Percentiles rank a stretch among this genome's conserved stretches.
phyloP scores from a whole-genome alignment of 1,140 invertebrate species.

The Magallana ariakensis region DNA sequence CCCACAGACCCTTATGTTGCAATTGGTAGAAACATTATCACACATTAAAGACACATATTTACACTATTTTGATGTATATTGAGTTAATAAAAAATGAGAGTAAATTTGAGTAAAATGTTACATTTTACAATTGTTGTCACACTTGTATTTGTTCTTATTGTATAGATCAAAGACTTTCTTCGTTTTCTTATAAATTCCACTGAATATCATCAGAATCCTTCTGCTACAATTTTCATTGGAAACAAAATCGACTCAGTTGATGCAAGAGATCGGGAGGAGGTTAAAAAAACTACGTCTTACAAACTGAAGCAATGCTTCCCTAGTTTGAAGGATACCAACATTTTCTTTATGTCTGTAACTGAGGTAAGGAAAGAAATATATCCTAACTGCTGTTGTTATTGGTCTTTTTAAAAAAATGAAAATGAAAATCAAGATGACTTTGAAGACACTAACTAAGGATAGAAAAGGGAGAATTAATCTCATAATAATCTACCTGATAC shows the following conservation, averaged over 20 bases:
- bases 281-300: constrained; percentile 56
- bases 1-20: too few species aligned
- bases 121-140: neutral
- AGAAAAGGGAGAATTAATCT: too few species aligned
- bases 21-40: too few species aligned
- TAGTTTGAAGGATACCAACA: constrained; percentile 58
- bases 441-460: too few species aligned
- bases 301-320: constrained; percentile 65
- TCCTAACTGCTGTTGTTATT: too few species aligned
- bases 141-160: neutral
- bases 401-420: too few species aligned
- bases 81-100: too few species aligned
- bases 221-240: constrained; percentile 70
- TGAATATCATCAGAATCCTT: constrained; percentile 64
- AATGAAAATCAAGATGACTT: too few species aligned
- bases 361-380: constrained; percentile 55
- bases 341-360: constrained; percentile 67
- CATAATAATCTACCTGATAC: too few species aligned
- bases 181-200: constrained; percentile 59
- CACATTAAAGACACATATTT: too few species aligned
- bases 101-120: neutral
- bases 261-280: constrained; percentile 55
- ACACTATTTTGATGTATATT: too few species aligned
- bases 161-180: constrained; percentile 65
- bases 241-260: constrained; percentile 73